Percentiles rank a stretch among this genome's conserved stretches.
These are phyloP conservation scores for Polyploca ridens DNA, from an alignment of 2,888 invertebrate genomes.

Conservation along the genomic window DNA sequence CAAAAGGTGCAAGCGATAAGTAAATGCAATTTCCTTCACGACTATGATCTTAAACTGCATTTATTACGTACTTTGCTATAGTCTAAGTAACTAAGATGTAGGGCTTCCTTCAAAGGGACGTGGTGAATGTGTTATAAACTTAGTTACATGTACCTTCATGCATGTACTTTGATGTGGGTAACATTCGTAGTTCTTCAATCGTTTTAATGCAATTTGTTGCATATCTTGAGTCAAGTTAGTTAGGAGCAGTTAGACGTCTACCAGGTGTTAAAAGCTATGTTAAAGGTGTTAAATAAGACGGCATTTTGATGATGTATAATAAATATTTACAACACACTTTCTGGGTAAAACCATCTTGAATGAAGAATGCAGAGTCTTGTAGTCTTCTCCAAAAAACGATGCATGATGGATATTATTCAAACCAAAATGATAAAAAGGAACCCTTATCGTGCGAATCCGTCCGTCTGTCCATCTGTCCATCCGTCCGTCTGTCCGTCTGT, in stretches of 20 bases:
- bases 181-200: conserved; percentile 4
- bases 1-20: conserved; percentile 69
- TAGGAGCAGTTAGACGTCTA: neutral
- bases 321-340: no score
- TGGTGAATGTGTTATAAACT: conserved; percentile 32
- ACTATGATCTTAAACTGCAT: conserved; percentile 57
- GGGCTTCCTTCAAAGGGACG: conserved; percentile 42
- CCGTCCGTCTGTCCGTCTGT: no score
- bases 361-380: no score
- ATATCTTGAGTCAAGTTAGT: neutral
- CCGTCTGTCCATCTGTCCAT: no score
- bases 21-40: conserved; percentile 69
- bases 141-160: conserved; percentile 22
- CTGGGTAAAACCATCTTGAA: no score
- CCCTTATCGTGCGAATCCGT: no score
- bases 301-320: neutral
- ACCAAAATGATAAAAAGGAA: no score
- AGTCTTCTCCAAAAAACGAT: no score
- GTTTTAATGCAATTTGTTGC: neutral
- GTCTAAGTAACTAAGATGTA: conserved; percentile 28
- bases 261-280: neutral
- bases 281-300: neutral
- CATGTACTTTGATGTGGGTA: conserved; percentile 3
- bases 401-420: no score
- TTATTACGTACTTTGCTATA: conserved; percentile 44